Evolutionary conservation across 2,888 invertebrate species (phyloP), one percentile per base, ranked within the genome.

Genomic region (Meliscaeva auricollis): DNA sequence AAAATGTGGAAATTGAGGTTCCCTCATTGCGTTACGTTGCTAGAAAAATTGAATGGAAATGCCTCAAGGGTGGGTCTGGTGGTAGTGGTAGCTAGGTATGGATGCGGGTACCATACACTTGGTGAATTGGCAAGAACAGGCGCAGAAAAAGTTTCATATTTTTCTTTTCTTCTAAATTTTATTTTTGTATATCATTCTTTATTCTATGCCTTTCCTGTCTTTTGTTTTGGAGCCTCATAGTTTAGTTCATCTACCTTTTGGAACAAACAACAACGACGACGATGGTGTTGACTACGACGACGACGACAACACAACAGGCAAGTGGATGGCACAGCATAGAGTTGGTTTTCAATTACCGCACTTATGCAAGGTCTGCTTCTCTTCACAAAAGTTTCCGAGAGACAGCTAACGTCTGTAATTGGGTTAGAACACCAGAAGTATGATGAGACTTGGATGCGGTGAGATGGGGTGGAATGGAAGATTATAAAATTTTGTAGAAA

Each of bases 171-270:
- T 56, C 68, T 68, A 76, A 85, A 69, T 85, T 84, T 84, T 73
- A 60, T 76, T 72, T 73, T 66, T 66, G n/a, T 50, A 35, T 66
- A 66, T 35, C 22, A 50, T 50, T n/a, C 32, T 60, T 54, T 48
- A 38, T 73, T 77, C 78, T 58, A 62, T 78, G 78, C 30, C 60
- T 68, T 83, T 78, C 74, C 79, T 79, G 83, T 62, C 79, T 62
- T 79, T 83, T 79, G 69, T 83, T 48, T 74, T 79, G 17, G 48
- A 32, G 44, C 30, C 50, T 68, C 26, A 72, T 20, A 58, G 66
- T 64, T 66, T 66, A 81, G 85, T 85, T 85, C 85, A 54, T 85
- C 81, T 81, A 81, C 85, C 85, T 77, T 81, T 72, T 38, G 9
- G 68, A 60, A 13, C n/a, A 62, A 66, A 44, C 66, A 15, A 11